Evolutionary conservation across 2,113 vertebrate species (phyloP), one percentile per base, ranked within the genome.

Genomic region (Bucco capensis): DNA sequence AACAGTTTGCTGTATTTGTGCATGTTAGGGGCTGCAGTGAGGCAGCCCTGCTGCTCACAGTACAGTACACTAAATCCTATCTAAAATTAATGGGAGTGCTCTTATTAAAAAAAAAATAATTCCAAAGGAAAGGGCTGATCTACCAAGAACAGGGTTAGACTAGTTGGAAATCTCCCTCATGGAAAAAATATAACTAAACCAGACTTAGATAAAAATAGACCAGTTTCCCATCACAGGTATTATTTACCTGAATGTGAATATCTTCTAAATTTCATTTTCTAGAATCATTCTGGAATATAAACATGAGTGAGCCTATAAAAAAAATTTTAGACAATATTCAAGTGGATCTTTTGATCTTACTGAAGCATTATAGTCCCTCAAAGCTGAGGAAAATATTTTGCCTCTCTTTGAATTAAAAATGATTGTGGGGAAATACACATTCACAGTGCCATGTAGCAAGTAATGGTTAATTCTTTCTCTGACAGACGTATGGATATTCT

Each of bases 301-400:
- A 21, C 4, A 28, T 28, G 21, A 61, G 1, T n/a, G 19, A 72
- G 25, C 79, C 82, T 30, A 67, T 49, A 60, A 66, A 75, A 69
- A 21, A 5, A 6, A 1, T 12, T 75, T 46, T 67, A 42, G 23
- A 51, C 0, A 0, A 0, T 80, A 81, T 47, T 85, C 42, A 67
- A 64, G 18, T 23, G 5, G 10, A 65, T 10, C 65, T 82, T 82
- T 84, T 81, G 33, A 31, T 31, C 14, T 57, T 71, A 28, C 4
- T 60, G 44, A 81, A 86, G 78, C 9, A 9, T 67, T 27, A 8
- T 16, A 53, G 13, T 60, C 30, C 14, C 24, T 82, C 40, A 64
- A 53, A 90, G 10, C 79, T 86, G 35, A 57, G 30, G 49, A 30
- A 80, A 90, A 50, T 35, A 4, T 56, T 93, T 80, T 71, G 16